Evolutionary conservation across 2,113 vertebrate species (phyloP), one percentile per base, ranked within the genome.

Genomic region (Zosterops japonicus): DNA sequence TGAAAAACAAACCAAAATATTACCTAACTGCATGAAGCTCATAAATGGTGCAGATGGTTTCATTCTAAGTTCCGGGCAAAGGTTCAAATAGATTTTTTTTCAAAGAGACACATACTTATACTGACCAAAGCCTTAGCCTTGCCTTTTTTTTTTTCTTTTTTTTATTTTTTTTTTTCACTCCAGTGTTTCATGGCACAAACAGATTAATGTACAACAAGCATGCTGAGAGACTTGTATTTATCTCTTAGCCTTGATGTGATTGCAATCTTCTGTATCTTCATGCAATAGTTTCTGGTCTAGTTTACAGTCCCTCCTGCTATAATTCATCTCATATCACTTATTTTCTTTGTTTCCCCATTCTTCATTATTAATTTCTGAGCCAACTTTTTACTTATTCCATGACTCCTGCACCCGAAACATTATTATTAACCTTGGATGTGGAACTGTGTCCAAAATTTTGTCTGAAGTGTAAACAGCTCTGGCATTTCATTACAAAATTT

Each of bases 391-490:
- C 86, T 96, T 90, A 84, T 47, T 94, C 57, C 56, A 49, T 36
- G 64, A 93, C 72, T 96, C 60, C 76, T 90, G 83, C 1, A 0
- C 69, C 72, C 14, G 0, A 89, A 90, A 57, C 41, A 53, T 86
- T 92, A 90, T 80, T 90, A 68, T 90, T 90, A 94, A 92, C 90
- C 92, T 95, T 89, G 88, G 36, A 89, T 11, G 16, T 94, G 83
- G 95, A 96, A 90, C 92, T 55, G 80, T 12, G 72, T 94, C 92
- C 94, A 96, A 94, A 95, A 89, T 57, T 46, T 61, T 72, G 42
- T 87, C 76, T 60, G 72, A 75, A 96, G 88, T 41, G 76, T 96
- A 93, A 96, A 96, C 95, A 97, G n/a, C 72, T 90, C 77, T 89
- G 93, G 65, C 79, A 87, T 90, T 86, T 89, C 36, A 47, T 94